Conservation (phyloP, 2,113 vertebrate genomes). For the mouse (Mus musculus) region DNA sequence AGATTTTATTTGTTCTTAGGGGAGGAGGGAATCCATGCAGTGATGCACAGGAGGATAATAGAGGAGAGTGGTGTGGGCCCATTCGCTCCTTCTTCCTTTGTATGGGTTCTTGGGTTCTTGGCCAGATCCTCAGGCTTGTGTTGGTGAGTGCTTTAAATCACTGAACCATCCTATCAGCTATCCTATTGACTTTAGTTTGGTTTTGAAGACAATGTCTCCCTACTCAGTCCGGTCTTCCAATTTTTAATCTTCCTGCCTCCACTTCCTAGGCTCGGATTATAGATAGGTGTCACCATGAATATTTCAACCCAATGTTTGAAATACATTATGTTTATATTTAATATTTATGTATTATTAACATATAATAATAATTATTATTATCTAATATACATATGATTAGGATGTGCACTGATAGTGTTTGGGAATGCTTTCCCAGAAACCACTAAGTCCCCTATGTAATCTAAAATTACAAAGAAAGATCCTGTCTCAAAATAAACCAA, state of each 20-base stretch:
- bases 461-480: neutral
- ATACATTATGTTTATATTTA: too few relatives aligned
- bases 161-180: neutral
- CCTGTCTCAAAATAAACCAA: neutral
- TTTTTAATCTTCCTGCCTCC: neutral
- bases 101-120: neutral
- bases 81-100: neutral
- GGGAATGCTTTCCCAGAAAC: neutral
- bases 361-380: too few relatives aligned
- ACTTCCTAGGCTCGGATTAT: neutral
- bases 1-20: neutral
- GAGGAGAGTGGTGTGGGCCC: neutral
- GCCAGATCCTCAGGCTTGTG: too few relatives aligned
- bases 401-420: neutral
- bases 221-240: neutral
- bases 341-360: too few relatives aligned
- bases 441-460: neutral
- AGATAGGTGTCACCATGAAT: neutral
- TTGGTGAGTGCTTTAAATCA: neutral
- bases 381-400: too few relatives aligned
- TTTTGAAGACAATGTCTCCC: neutral
- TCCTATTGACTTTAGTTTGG: neutral
- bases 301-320: conserved; percentile 16
- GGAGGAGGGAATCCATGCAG: neutral
- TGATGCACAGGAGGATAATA: neutral